Percentiles rank a stretch among this genome's conserved stretches.
Conservation (phyloP, 2,113 vertebrate species). For the Gallinago paraguaiae region DNA sequence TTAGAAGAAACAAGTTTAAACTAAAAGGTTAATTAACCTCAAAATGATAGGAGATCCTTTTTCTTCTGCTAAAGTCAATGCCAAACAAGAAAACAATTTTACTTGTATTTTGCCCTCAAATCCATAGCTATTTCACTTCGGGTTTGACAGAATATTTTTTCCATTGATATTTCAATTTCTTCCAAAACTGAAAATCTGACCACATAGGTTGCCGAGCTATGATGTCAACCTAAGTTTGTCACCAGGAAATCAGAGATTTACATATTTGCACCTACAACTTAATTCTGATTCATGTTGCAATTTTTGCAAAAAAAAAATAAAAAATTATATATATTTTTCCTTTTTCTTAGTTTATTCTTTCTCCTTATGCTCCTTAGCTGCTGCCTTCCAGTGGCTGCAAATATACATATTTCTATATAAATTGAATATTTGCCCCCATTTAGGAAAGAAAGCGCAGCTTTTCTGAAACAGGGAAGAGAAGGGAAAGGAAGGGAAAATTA, state of each 20-base stretch:
- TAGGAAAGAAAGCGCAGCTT: not conserved
- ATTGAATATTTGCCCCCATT: not conserved
- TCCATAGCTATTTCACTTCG: not conserved
- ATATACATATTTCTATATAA: not conserved
- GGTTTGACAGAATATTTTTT: not conserved
- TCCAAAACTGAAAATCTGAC: not conserved
- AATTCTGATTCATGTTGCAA: not conserved
- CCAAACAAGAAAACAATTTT: not conserved
- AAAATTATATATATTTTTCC: not conserved
- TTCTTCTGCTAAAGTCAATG: not conserved
- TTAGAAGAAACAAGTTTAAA: not conserved
- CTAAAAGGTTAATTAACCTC: constrained; percentile 9
- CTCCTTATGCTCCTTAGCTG: not conserved
- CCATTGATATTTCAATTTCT: not conserved
- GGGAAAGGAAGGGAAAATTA: not conserved
- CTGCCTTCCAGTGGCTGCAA: not conserved
- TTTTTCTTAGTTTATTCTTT: not conserved
- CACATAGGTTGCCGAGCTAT: not conserved
- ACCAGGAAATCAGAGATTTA: not conserved
- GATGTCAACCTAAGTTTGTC: not conserved
- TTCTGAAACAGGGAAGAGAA: not conserved
- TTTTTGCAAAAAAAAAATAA: not conserved
- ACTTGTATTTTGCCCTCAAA: not conserved
- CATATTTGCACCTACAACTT: not conserved
- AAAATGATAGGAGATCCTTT: constrained; percentile 23